Evolutionary conservation across 1,140 invertebrate species (phyloP), one percentile per base, ranked within the genome.

Genomic region (Phortica variegata): DNA sequence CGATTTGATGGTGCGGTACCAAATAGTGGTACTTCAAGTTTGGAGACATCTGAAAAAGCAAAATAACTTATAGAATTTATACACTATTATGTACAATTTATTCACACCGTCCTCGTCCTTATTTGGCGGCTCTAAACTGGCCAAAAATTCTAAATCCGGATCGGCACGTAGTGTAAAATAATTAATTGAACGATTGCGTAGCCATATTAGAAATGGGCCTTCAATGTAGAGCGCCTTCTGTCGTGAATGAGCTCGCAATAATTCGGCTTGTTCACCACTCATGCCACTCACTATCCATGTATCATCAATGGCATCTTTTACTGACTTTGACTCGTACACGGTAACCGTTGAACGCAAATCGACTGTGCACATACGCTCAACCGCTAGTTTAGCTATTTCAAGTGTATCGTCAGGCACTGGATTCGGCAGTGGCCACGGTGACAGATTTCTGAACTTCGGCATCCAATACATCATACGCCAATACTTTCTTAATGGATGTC

Each of bases 391-490:
- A 0, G 95, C 93, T n/a, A 98, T 70, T 75, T 92, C 87, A 6
- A 88, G 77, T 2, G 82, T 78, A 66, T 95, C 87, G 57, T 79
- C 80, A 2, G 91, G 89, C 21, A 90, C 54, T 1, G 84, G 81
- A 23, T 85, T 80, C 1, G 95, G 91, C 32, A 96, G 70, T 2
- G 85, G 84, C 85, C 90, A 98, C 2, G 96, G 96, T 56, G 91
- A 93, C 0, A 88, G 73, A 75, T 97, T 87, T 66, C 87, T 91
- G 63, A 98, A 93, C 77, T 98, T 98, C 3, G 95, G 94, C 87
- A 97, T 89, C 97, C 97, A 99, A 70, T 98, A 99, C 80, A 93
- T 85, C 89, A 98, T 95, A 37, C 93, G 81, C 80, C 86, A 87
- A 68, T 85, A 90, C 73, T 95, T 97, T 49, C 90, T 79, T 10